Evolutionary conservation across 2,113 vertebrate species (phyloP).

Genomic region (Odobenus rosmarus): DNA sequence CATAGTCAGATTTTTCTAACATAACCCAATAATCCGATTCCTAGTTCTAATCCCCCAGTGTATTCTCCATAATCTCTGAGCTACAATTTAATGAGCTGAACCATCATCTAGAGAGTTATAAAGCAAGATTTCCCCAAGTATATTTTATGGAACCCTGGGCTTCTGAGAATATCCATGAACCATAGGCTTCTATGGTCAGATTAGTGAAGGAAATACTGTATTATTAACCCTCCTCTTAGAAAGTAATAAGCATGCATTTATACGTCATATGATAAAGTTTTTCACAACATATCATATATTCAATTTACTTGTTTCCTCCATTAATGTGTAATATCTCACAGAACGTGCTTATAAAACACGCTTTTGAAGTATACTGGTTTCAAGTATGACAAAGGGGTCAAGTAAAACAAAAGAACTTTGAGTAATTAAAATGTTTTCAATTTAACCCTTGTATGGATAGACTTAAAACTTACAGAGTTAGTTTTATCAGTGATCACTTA

Average conservation of each 20-base stretch:
- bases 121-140: not conserved
- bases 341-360: not conserved
- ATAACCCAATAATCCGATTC: not conserved
- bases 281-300: not conserved
- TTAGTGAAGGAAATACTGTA: not conserved
- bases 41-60: not conserved
- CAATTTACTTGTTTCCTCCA: not conserved
- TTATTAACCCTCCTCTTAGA: not conserved
- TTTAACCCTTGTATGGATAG: not conserved
- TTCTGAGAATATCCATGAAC: conserved; percentile 1
- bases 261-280: not conserved
- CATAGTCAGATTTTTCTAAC: not conserved
- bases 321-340: not conserved
- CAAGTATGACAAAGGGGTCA: not conserved
- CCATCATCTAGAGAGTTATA: not conserved
- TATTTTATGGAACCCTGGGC: not conserved
- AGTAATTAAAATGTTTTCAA: not conserved
- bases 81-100: not conserved
- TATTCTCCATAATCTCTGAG: not conserved
- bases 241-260: not conserved
- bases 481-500: not conserved
- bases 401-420: not conserved
- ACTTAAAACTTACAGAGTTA: not conserved
- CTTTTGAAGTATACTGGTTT: not conserved
- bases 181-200: not conserved